phyloP scores from a whole-genome alignment of 2,113 vertebrate genomes.

The Brachirus orientalis region DNA sequence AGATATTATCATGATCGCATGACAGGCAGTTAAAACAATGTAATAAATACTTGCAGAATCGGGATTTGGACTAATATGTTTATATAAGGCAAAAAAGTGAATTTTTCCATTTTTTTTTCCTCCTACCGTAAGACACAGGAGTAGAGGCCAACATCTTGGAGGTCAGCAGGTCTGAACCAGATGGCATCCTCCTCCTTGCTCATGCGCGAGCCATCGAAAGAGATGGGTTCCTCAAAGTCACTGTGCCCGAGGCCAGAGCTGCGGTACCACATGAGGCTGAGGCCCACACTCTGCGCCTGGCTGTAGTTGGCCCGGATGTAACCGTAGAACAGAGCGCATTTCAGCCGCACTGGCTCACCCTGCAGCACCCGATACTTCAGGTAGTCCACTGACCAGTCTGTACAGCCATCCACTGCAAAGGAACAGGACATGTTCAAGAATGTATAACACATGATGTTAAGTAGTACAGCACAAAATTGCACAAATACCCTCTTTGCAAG shows the following conservation, averaged over 20 bases:
- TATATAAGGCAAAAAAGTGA: too few species aligned
- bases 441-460: not conserved
- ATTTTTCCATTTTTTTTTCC: not conserved
- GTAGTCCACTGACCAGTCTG: conserved; percentile 98
- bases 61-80: too few species aligned
- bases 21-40: too few species aligned
- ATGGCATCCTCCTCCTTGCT: conserved; percentile 99
- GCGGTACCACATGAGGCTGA: conserved; percentile 98
- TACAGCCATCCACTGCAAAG: conserved; percentile 93
- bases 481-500: too few species aligned
- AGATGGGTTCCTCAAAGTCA: conserved; percentile 98
- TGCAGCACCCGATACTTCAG: conserved; percentile 95
- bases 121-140: conserved; percentile 95
- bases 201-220: conserved; percentile 95
- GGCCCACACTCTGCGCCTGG: conserved; percentile 94
- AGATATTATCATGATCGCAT: too few species aligned
- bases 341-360: conserved; percentile 95
- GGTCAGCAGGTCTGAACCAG: conserved; percentile 96
- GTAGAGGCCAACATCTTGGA: conserved; percentile 95
- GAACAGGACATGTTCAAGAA: conserved; percentile 20
- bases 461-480: not conserved
- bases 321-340: conserved; percentile 98
- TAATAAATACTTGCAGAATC: too few species aligned
- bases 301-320: conserved; percentile 98
- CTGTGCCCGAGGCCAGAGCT: conserved; percentile 85